These are phyloP conservation scores for Ephestia elutella DNA, from an alignment of 1,140 invertebrate genomes.

Conservation along the genomic window DNA sequence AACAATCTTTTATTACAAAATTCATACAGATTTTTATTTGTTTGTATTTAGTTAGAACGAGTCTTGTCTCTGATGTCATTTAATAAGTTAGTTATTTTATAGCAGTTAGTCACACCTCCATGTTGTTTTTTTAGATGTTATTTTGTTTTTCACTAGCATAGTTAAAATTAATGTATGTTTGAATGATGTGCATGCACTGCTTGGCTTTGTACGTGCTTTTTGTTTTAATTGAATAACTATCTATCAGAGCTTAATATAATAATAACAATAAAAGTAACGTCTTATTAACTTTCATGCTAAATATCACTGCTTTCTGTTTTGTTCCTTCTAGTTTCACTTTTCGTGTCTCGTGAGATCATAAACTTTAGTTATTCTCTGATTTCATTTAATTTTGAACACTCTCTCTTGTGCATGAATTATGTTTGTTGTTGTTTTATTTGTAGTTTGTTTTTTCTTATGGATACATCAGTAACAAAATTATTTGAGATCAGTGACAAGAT, in stretches of 20 bases:
- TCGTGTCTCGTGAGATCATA: background rate
- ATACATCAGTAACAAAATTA: conserved; percentile 52
- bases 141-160: conserved; percentile 7
- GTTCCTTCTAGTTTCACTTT: background rate
- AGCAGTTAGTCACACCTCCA: conserved; percentile 35
- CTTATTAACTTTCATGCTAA: background rate
- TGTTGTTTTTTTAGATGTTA: conserved; percentile 23
- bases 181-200: conserved; percentile 50
- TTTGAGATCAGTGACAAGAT: conserved; percentile 72
- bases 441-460: conserved; percentile 34
- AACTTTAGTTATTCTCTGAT: conserved; percentile 43
- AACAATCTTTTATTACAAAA: conserved; percentile 72
- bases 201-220: conserved; percentile 34
- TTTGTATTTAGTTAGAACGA: conserved; percentile 22
- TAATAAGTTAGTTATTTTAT: conserved; percentile 5
- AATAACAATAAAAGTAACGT: background rate
- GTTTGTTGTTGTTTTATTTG: conserved; percentile 40
- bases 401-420: conserved; percentile 32
- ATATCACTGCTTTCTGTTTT: background rate
- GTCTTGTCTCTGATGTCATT: conserved; percentile 64
- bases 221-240: background rate
- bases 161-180: conserved; percentile 25
- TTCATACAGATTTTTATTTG: conserved; percentile 59
- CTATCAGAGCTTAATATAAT: background rate
- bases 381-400: conserved; percentile 66